These are phyloP conservation scores for Rhamphomyia laevipes DNA, from an alignment of 2,888 invertebrate genomes.

Conservation along the genomic window DNA sequence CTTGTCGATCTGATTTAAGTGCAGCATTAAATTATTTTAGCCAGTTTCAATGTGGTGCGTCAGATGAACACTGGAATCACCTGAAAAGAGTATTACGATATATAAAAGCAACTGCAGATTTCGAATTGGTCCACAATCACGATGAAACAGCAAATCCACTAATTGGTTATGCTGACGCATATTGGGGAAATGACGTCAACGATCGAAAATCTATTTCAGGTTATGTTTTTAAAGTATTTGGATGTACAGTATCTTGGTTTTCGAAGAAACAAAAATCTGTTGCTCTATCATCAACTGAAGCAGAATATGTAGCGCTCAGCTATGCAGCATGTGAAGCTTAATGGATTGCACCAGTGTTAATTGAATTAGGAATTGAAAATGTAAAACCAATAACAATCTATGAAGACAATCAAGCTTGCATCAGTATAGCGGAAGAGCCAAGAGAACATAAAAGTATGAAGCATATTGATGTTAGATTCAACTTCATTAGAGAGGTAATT, in stretches of 20 bases:
- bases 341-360: conserved; percentile 7
- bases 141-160: not conserved
- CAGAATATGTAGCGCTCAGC: conserved; percentile 7
- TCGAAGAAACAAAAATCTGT: too few species aligned
- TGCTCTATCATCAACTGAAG: too few species aligned
- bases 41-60: conserved; percentile 1
- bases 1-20: not conserved
- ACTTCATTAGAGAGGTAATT: conserved; percentile 9
- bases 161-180: conserved; percentile 11
- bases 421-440: conserved; percentile 10
- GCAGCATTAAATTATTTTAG: conserved; percentile 2
- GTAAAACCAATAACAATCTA: conserved; percentile 1
- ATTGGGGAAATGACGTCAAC: conserved; percentile 12
- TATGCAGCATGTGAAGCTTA: conserved; percentile 5
- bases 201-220: too few species aligned
- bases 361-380: conserved; percentile 1
- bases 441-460: too few species aligned
- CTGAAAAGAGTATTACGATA: too few species aligned
- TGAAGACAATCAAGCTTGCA: conserved; percentile 11
- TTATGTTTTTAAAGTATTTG: too few species aligned
- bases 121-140: too few species aligned
- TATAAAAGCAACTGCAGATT: not conserved
- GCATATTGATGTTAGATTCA: too few species aligned
- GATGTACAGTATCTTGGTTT: too few species aligned
- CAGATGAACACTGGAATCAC: too few species aligned